Evolutionary conservation across 2,888 invertebrate species (phyloP), one percentile per base, ranked within the genome.

Genomic region (Epiblema foenella): DNA sequence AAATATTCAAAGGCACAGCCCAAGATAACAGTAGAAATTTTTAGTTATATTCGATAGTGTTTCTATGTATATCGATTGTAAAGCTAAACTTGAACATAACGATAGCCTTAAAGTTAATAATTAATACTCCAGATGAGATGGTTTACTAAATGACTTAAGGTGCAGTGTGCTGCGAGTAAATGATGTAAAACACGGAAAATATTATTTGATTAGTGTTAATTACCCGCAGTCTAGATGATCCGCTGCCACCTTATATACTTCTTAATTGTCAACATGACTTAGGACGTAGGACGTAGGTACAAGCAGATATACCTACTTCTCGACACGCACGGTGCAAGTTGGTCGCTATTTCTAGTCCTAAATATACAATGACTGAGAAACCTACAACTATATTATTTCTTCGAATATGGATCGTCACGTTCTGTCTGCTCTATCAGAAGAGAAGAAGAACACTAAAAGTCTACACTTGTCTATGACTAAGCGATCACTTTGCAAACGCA

Each of bases 401-500:
- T 62, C 24, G 71, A 67, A 71, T 67, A 67, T 42, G 62, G 56
- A 66, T 67, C 74, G 75, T 72, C 58, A 76, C 75, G 85, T 88
- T 88, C 85, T 79, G 80, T 73, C 86, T 79, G 79, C 87, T 89
- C 85, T 88, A 84, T 68, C 68, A 72, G 73, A 83, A 87, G 85
- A 87, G 85, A 80, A 86, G 86, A 83, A 84, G 83, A 86, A 84
- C 82, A 79, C 72, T 46, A 58, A 46, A 72, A 72, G 74, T 75
- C 57, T 62, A 49, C 49, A 59, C 24, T 56, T 68, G 64, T 72
- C 74, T 74, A 73, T 65, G 64, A 64, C 68, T 68, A 59, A 56
- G 64, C 64, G 72, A 63, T 73, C 56, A 52, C 29, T 56, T 46
- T 59, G 42, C 51, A 51, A 66, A 71, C 67, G 67, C 71, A 39